phyloP scores from a whole-genome alignment of 2,888 invertebrate species.

The Oscheius sp. region DNA sequence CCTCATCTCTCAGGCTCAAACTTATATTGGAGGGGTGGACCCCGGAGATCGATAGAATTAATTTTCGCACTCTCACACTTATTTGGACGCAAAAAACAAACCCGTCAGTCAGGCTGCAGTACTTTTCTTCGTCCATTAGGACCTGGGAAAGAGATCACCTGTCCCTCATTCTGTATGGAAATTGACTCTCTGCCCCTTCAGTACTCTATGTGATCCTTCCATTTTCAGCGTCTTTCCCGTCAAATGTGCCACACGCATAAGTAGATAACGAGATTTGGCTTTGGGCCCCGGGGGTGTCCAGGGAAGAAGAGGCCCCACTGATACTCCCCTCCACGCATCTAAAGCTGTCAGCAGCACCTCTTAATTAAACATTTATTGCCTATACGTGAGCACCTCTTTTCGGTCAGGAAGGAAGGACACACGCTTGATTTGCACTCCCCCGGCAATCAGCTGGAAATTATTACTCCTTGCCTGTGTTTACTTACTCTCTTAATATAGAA shows the following conservation, averaged over 20 bases:
- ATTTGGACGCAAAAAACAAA: slow-evolving; percentile 16
- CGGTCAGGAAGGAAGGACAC: background rate
- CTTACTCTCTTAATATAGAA: background rate
- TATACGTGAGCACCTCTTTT: background rate
- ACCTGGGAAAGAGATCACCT: background rate
- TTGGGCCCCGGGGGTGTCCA: background rate
- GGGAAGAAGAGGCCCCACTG: background rate
- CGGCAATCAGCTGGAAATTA: background rate
- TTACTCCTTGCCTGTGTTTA: background rate
- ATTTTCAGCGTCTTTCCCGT: background rate
- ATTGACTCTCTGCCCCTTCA: background rate
- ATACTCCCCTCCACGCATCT: background rate
- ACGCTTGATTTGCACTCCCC: slow-evolving; percentile 5
- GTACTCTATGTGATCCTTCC: background rate
- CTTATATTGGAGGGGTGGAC: slow-evolving; percentile 10
- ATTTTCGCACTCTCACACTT: slow-evolving; percentile 17
- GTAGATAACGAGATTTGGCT: slow-evolving; percentile 35
- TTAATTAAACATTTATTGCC: slow-evolving; percentile 37
- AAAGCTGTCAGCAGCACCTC: slow-evolving; percentile 12
- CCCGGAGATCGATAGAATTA: slow-evolving; percentile 34
- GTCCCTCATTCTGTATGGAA: slow-evolving; percentile 22
- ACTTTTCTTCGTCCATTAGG: background rate
- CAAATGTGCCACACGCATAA: slow-evolving; percentile 18
- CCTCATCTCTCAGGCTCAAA: slow-evolving; percentile 11
- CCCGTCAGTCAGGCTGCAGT: background rate